phyloP scores from a whole-genome alignment of 1,140 invertebrate genomes.

The Antheraea pernyi region DNA sequence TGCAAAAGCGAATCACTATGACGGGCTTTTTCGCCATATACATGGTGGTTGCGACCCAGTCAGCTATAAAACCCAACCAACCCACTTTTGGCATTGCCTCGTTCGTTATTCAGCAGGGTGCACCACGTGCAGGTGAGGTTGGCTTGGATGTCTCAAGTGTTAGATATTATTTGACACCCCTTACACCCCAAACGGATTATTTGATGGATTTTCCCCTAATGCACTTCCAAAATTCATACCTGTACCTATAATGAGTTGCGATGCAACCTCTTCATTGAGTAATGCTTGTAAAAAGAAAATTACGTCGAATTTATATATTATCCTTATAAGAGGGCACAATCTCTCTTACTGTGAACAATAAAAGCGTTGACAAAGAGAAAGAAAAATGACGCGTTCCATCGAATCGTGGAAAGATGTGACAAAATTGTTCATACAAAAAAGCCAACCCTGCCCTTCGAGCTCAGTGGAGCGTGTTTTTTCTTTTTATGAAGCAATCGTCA shows the following conservation, averaged over 20 bases:
- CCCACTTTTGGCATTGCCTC: too few relatives aligned
- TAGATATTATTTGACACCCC: too few relatives aligned
- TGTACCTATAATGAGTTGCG: too few relatives aligned
- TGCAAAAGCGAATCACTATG: too few relatives aligned
- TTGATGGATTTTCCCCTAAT: too few relatives aligned
- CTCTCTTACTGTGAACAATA: neutral
- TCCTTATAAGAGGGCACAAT: neutral
- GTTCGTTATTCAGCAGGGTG: too few relatives aligned
- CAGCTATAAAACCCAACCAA: too few relatives aligned
- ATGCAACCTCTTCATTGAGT: neutral
- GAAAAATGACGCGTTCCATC: neutral
- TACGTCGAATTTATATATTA: neutral
- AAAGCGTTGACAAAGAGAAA: conserved; percentile 2
- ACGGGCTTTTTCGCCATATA: too few relatives aligned
- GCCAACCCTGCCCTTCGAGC: neutral
- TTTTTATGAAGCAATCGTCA: conserved; percentile 1
- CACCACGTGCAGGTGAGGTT: too few relatives aligned
- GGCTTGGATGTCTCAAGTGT: too few relatives aligned
- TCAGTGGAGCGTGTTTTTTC: neutral
- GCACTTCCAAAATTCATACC: neutral
- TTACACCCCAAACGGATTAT: too few relatives aligned
- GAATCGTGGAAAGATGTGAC: neutral
- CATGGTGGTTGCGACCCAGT: too few relatives aligned
- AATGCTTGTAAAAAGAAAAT: neutral
- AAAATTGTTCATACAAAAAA: conserved; percentile 2